Evolutionary conservation across 2,113 vertebrate species (phyloP).

Genomic region (Urocynchramus pylzowi): DNA sequence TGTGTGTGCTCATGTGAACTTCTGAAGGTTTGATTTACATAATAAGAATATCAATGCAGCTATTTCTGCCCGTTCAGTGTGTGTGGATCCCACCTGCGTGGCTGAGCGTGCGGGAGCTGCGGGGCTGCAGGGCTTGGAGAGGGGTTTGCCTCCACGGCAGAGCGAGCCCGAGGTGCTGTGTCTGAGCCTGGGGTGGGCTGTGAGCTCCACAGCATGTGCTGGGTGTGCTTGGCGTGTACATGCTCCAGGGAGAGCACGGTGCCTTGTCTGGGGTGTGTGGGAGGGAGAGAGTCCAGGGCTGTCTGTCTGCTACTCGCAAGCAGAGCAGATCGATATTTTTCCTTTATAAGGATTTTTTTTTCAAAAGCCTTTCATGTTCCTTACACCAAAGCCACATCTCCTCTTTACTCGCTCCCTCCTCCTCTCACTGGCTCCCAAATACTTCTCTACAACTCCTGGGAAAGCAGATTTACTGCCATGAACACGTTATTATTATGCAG

Average conservation of each 20-base stretch:
- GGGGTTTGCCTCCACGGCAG: neutral
- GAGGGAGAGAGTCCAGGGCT: neutral
- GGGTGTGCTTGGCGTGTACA: neutral
- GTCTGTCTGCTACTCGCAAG: neutral
- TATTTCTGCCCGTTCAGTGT: neutral
- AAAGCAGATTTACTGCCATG: constrained; percentile 26
- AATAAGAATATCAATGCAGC: neutral
- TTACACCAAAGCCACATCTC: neutral
- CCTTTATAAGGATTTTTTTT: neutral
- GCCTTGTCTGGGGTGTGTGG: neutral
- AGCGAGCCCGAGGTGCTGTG: neutral
- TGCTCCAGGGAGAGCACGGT: neutral
- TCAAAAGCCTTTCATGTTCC: neutral
- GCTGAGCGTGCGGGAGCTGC: neutral
- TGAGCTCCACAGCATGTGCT: neutral
- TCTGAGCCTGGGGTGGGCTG: neutral
- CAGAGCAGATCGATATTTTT: neutral
- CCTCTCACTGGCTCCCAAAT: neutral
- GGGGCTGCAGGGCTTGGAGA: neutral
- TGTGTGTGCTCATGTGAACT: neutral
- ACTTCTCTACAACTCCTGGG: constrained; percentile 36
- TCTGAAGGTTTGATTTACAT: neutral
- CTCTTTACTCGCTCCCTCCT: neutral
- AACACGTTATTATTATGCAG: neutral
- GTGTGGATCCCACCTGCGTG: neutral